Conservation (phyloP, 2,797 vertebrate genomes). For the Glossophaga mutica region DNA sequence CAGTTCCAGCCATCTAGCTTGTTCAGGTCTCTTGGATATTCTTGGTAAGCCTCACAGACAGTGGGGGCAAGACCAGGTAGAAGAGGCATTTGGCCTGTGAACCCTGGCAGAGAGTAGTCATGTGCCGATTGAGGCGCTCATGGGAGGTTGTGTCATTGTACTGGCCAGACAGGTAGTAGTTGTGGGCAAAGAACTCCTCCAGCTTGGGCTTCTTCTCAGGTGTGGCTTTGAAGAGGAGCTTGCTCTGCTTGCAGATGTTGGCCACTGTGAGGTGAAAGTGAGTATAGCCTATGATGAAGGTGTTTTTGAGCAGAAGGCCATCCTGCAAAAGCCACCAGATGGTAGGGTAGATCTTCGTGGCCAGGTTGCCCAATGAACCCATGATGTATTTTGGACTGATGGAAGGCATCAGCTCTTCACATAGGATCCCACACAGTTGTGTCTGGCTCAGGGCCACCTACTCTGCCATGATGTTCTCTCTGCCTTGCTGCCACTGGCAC, state of each 20-base stretch:
- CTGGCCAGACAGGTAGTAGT: not conserved
- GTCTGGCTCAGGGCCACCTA: not conserved
- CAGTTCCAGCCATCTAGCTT: conserved; percentile 92
- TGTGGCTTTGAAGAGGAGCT: not conserved
- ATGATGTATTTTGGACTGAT: not conserved
- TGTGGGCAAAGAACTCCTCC: not conserved
- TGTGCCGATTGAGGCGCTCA: not conserved
- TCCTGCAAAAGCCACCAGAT: not conserved
- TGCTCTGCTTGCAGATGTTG: not conserved
- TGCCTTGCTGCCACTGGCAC: not conserved
- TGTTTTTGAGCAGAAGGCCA: not conserved
- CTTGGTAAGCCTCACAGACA: conserved; percentile 77
- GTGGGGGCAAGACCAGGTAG: not conserved
- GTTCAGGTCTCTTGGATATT: conserved; percentile 90
- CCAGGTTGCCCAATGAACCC: not conserved
- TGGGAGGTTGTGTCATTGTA: not conserved
- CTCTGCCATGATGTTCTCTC: not conserved
- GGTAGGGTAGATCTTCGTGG: not conserved
- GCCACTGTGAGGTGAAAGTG: not conserved
- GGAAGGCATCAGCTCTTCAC: not conserved
- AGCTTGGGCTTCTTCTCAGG: not conserved
- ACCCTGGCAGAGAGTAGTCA: not conserved
- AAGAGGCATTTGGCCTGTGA: not conserved
- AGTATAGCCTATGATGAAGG: not conserved
- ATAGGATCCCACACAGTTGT: not conserved